phyloP scores from a whole-genome alignment of 1,140 invertebrate genomes.

The Aplysia californica region DNA sequence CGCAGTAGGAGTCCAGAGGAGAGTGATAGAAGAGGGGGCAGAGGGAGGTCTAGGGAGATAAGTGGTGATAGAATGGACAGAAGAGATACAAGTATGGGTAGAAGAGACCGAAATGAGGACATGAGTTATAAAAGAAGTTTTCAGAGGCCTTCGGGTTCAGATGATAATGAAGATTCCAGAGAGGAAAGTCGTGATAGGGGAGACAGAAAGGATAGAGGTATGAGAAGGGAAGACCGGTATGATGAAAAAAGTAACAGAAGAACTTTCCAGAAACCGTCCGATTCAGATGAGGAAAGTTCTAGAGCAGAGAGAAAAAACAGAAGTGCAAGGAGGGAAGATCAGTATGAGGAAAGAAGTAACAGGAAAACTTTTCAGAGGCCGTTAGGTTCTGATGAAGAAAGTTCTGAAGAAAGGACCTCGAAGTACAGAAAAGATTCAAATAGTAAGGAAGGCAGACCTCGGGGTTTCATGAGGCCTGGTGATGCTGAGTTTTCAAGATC shows the following conservation, averaged over 20 bases:
- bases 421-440: no score
- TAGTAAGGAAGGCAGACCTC: no score
- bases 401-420: no score
- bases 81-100: conserved; percentile 30
- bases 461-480: no score
- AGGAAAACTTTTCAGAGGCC: no score
- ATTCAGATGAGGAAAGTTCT: not conserved
- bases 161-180: not conserved
- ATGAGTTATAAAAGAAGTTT: no score
- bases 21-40: conserved; percentile 9
- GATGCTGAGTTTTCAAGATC: no score
- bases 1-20: conserved; percentile 16
- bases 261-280: no score
- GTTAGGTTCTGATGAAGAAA: no score
- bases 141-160: no score
- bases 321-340: not conserved
- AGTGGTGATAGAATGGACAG: conserved; percentile 6
- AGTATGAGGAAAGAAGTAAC: not conserved
- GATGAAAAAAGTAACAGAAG: not conserved
- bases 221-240: not conserved
- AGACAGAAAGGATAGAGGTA: not conserved
- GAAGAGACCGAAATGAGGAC: conserved; percentile 22
- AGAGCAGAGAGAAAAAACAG: not conserved
- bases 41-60: not conserved
- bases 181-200: not conserved